Conservation (phyloP, 2,888 invertebrate species). For the Platycheirus rosarum region DNA sequence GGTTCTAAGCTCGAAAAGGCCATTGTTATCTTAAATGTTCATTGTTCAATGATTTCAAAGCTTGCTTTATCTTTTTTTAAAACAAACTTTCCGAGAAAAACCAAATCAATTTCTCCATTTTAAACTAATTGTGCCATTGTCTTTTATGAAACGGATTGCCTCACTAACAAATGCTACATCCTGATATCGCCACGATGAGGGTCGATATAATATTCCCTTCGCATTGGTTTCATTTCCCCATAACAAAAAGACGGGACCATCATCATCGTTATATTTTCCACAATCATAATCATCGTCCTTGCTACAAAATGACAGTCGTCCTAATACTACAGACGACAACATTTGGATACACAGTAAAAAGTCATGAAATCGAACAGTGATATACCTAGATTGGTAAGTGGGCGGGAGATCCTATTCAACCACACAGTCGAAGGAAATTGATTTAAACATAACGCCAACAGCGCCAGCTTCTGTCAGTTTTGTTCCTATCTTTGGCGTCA, state of each 20-base stretch:
- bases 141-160: not conserved
- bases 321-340: constrained; percentile 1
- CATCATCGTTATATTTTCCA: constrained; percentile 6
- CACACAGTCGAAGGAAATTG: constrained; percentile 36
- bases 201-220: constrained; percentile 18
- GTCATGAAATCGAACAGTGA: not conserved
- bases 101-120: not conserved
- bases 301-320: constrained; percentile 16
- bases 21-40: too few species aligned
- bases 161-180: not conserved
- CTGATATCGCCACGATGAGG: constrained; percentile 12
- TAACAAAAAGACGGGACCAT: constrained; percentile 22
- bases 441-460: constrained; percentile 50
- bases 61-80: not conserved
- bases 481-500: constrained; percentile 42
- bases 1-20: too few species aligned
- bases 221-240: constrained; percentile 14
- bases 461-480: constrained; percentile 43
- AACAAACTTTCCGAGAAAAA: not conserved
- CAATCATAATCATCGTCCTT: constrained; percentile 35
- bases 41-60: not conserved
- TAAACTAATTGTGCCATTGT: constrained; percentile 1
- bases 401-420: not conserved
- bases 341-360: constrained; percentile 22
- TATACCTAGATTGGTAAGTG: too few species aligned